Percentiles rank a stretch among this genome's conserved stretches.
Evolutionary conservation across 92 coral and sea anemone genomes (phyloP).

Genomic region (Chrysogorgia sp.): DNA sequence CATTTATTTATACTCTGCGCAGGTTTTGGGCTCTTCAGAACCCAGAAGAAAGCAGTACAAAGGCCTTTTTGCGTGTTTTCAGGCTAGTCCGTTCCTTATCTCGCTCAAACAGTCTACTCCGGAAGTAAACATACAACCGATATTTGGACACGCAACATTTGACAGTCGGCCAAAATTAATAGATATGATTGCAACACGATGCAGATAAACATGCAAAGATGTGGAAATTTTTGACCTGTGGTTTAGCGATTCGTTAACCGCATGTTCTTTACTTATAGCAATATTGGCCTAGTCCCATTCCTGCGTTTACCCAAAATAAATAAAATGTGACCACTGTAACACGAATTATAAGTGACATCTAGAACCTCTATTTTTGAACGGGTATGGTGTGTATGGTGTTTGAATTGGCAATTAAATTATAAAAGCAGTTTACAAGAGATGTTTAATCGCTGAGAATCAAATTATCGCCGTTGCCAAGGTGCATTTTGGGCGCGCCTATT

Average conservation of each 20-base stretch:
- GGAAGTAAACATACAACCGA: conserved; percentile 28
- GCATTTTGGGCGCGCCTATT: neutral
- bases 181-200: neutral
- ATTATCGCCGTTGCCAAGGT: neutral
- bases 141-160: neutral
- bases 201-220: neutral
- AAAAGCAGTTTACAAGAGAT: too few relatives aligned
- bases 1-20: too few relatives aligned
- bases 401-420: neutral
- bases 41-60: neutral
- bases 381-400: neutral
- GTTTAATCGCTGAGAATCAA: neutral
- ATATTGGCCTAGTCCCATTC: neutral
- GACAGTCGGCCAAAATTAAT: conserved; percentile 12
- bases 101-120: conserved; percentile 8
- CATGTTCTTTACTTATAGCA: neutral
- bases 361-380: too few relatives aligned
- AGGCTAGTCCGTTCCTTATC: neutral
- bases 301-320: neutral
- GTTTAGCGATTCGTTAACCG: neutral
- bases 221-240: neutral
- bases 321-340: too few relatives aligned
- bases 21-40: neutral
- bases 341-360: too few relatives aligned
- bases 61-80: neutral